These are phyloP conservation scores for Taphrorychus bicolor DNA, from an alignment of 2,888 invertebrate genomes.

Conservation along the genomic window DNA sequence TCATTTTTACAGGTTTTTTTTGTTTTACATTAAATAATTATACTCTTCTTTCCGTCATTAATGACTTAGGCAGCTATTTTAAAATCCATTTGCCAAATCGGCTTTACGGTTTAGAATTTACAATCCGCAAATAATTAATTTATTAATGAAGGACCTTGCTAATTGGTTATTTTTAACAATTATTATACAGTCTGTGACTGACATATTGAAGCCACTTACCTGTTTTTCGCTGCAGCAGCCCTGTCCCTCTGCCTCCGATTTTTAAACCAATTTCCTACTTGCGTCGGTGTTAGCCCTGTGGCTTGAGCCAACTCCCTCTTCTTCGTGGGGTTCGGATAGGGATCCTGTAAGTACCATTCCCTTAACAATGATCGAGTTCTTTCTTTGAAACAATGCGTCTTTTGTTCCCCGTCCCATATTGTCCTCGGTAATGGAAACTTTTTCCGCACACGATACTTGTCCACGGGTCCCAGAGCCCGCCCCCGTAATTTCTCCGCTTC, in stretches of 20 bases:
- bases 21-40: too few species aligned
- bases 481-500: conserved; percentile 92
- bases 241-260: conserved; percentile 87
- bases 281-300: conserved; percentile 90
- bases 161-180: too few species aligned
- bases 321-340: conserved; percentile 95
- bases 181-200: too few species aligned
- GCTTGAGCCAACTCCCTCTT: conserved; percentile 90
- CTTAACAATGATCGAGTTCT: conserved; percentile 91
- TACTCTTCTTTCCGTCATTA: too few species aligned
- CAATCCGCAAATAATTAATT: too few species aligned
- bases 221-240: conserved; percentile 95
- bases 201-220: conserved; percentile 67
- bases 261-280: conserved; percentile 95
- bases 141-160: too few species aligned
- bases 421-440: conserved; percentile 92
- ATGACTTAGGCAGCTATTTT: too few species aligned
- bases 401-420: conserved; percentile 96
- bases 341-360: conserved; percentile 98
- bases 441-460: conserved; percentile 92
- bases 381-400: conserved; percentile 96
- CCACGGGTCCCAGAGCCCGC: conserved; percentile 90
- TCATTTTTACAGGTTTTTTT: too few species aligned
- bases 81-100: background rate
- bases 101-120: background rate